phyloP scores from a whole-genome alignment of 2,888 invertebrate genomes.

The Spicauda simplicius region DNA sequence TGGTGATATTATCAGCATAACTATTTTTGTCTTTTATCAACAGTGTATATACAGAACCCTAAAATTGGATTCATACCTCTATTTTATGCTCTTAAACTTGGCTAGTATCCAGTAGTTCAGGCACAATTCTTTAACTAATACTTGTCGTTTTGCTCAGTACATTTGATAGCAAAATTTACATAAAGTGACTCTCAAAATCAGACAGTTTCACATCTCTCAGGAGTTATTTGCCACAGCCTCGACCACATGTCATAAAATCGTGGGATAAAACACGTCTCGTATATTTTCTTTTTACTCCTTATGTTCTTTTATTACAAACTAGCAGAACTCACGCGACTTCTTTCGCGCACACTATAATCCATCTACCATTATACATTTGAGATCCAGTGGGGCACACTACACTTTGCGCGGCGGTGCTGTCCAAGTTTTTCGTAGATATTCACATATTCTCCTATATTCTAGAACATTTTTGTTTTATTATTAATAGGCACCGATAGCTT shows the following conservation, averaged over 20 bases:
- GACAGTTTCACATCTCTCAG: conserved; percentile 14
- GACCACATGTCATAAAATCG: neutral
- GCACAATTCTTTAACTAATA: conserved; percentile 52
- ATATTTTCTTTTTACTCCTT: conserved; percentile 5
- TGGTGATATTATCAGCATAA: neutral
- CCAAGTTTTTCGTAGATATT: no score
- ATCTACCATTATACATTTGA: no score
- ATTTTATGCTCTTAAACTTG: conserved; percentile 55
- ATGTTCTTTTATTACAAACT: conserved; percentile 2
- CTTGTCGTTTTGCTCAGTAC: conserved; percentile 50
- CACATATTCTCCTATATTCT: no score
- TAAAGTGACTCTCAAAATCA: conserved; percentile 14
- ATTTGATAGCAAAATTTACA: conserved; percentile 40
- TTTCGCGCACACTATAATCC: no score
- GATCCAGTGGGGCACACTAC: no score
- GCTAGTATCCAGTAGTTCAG: conserved; percentile 61
- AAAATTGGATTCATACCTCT: conserved; percentile 53
- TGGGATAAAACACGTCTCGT: conserved; percentile 18
- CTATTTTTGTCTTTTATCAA: neutral
- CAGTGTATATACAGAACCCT: neutral
- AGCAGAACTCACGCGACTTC: no score
- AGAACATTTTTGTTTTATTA: no score
- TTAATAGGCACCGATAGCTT: no score
- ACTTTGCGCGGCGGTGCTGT: no score
- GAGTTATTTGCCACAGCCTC: conserved; percentile 17